phyloP scores from a whole-genome alignment of 2,888 invertebrate species.

The Tricholauxania praeusta region DNA sequence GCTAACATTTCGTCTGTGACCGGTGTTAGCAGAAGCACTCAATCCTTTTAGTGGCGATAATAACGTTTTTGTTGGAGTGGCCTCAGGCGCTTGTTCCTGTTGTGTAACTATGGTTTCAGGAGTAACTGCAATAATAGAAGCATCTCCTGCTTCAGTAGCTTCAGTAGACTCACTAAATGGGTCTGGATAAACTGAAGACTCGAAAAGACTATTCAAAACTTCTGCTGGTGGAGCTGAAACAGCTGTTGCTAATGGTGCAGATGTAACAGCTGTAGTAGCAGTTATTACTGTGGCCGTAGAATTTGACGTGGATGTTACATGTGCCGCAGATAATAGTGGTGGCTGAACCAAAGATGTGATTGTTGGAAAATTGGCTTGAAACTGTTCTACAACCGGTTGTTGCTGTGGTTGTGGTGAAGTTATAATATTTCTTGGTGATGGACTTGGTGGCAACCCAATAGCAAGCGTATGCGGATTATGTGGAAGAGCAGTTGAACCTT shows the following conservation, averaged over 20 bases:
- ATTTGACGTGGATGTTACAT: slow-evolving; percentile 39
- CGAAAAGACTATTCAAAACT: slow-evolving; percentile 74
- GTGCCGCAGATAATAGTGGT: slow-evolving; percentile 48
- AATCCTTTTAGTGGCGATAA: slow-evolving; percentile 61
- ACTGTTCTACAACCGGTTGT: slow-evolving; percentile 63
- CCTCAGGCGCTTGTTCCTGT: slow-evolving; percentile 20
- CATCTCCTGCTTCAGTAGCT: slow-evolving; percentile 40
- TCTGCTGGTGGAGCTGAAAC: slow-evolving; percentile 43
- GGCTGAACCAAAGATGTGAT: slow-evolving; percentile 52
- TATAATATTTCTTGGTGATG: slow-evolving; percentile 68
- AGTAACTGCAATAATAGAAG: slow-evolving; percentile 31
- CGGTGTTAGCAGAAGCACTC: slow-evolving; percentile 50
- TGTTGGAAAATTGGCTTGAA: slow-evolving; percentile 66
- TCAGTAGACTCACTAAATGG: slow-evolving; percentile 73
- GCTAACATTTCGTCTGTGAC: slow-evolving; percentile 84
- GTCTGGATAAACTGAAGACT: slow-evolving; percentile 76
- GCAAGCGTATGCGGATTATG: slow-evolving; percentile 69
- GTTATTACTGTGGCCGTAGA: slow-evolving; percentile 43
- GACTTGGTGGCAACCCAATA: slow-evolving; percentile 71
- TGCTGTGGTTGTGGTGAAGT: slow-evolving; percentile 65
- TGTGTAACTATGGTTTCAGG: slow-evolving; percentile 46
- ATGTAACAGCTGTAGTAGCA: slow-evolving; percentile 31
- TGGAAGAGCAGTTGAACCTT: slow-evolving; percentile 69
- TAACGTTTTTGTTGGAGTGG: slow-evolving; percentile 62
- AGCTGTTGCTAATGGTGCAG: slow-evolving; percentile 28